These are phyloP conservation scores for Lepilemur septentrionalis DNA, from an alignment of 2,797 vertebrate genomes.

Conservation along the genomic window DNA sequence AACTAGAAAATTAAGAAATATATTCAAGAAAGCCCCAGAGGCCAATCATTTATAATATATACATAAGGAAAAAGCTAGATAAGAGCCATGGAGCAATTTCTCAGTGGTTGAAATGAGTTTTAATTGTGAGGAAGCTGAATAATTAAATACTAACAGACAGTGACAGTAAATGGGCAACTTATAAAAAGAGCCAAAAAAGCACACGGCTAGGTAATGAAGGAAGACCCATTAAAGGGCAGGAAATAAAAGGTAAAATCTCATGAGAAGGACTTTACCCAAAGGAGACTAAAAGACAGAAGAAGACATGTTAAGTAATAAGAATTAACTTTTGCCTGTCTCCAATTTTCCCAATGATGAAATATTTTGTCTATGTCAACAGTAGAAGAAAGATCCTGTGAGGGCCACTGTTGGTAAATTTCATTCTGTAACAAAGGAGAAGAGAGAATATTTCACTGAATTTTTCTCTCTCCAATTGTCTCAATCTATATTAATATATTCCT, in stretches of 20 bases:
- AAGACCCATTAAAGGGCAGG: slow-evolving; percentile 48
- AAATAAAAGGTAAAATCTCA: slow-evolving; percentile 63
- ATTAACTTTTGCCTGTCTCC: slow-evolving; percentile 44
- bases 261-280: slow-evolving; percentile 28
- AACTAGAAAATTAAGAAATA: slow-evolving; percentile 61
- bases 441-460: not conserved
- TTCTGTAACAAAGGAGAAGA: not conserved
- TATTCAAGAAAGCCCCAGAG: slow-evolving; percentile 56
- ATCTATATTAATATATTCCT: not conserved
- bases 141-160: slow-evolving; percentile 74
- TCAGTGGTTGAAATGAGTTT: slow-evolving; percentile 73
- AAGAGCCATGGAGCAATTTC: slow-evolving; percentile 69
- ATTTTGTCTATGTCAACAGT: not conserved
- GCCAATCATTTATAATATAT: slow-evolving; percentile 48
- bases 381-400: not conserved
- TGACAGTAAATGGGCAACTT: slow-evolving; percentile 66
- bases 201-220: slow-evolving; percentile 49
- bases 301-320: not conserved
- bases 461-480: not conserved
- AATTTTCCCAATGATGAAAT: slow-evolving; percentile 27
- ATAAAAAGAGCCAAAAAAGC: slow-evolving; percentile 64
- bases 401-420: not conserved
- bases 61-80: slow-evolving; percentile 73
- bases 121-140: slow-evolving; percentile 76
- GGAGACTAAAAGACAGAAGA: slow-evolving; percentile 3